These are phyloP conservation scores for Sepioteuthis lessoniana DNA, from an alignment of 2,888 invertebrate genomes.

Conservation along the genomic window DNA sequence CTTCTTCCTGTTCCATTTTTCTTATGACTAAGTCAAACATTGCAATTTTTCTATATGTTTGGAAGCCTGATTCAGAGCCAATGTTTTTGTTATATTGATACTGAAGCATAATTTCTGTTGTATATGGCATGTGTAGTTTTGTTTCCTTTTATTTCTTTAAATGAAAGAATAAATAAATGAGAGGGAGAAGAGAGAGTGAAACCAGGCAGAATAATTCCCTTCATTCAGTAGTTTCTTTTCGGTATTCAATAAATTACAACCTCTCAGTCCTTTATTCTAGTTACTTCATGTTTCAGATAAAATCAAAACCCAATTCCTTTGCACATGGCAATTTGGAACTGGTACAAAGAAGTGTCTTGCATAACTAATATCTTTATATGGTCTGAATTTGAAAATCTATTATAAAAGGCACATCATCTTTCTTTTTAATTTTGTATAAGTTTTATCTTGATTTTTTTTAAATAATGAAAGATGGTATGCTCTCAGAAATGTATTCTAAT, in stretches of 20 bases:
- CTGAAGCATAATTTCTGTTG: not conserved
- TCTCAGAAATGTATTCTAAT: too few species aligned
- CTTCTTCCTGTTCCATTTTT: conserved; percentile 25
- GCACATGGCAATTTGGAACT: not conserved
- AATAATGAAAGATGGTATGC: not conserved
- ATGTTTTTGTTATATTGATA: not conserved
- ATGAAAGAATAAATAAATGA: not conserved
- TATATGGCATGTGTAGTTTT: not conserved
- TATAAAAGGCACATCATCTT: not conserved
- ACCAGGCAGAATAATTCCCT: not conserved
- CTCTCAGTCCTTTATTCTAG: not conserved
- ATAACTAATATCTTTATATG: not conserved
- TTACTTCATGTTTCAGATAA: not conserved
- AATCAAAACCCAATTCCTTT: not conserved
- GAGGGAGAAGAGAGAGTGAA: not conserved
- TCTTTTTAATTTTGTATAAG: not conserved
- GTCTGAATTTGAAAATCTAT: not conserved
- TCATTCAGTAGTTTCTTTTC: not conserved
- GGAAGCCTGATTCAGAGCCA: not conserved
- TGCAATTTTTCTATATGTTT: not conserved
- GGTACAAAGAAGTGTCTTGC: not conserved
- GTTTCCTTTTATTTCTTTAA: not conserved
- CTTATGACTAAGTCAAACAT: conserved; percentile 2
- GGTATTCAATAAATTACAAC: not conserved
- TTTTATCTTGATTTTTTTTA: not conserved